phyloP scores from a whole-genome alignment of 2,113 vertebrate species.

The Arizona elegans region DNA sequence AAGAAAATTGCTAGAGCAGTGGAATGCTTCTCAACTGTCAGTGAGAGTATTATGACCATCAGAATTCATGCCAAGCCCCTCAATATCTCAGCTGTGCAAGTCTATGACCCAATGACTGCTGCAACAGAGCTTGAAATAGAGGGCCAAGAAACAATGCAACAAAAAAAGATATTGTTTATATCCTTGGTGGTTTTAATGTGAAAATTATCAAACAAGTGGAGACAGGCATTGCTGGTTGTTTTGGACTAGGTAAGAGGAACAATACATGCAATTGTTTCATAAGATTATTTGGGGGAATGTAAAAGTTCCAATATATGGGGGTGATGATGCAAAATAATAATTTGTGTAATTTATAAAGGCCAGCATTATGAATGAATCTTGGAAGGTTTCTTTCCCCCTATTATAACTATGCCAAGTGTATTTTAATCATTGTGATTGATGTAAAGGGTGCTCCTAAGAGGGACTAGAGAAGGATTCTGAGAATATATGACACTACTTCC shows the following conservation, averaged over 20 bases:
- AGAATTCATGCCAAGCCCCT: background rate
- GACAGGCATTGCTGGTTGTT: background rate
- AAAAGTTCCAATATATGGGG: background rate
- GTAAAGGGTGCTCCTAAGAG: background rate
- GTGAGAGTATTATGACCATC: background rate
- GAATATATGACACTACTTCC: background rate
- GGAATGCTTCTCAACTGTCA: background rate
- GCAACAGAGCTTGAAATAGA: background rate
- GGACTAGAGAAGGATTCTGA: background rate
- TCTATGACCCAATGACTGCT: background rate
- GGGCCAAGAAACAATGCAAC: background rate
- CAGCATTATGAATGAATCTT: background rate
- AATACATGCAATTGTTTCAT: too few species aligned
- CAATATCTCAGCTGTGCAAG: background rate
- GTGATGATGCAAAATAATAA: background rate
- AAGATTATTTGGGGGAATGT: background rate
- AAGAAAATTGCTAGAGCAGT: background rate
- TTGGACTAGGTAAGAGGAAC: too few species aligned
- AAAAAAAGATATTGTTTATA: background rate
- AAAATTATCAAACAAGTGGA: background rate
- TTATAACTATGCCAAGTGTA: background rate
- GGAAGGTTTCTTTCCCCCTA: background rate
- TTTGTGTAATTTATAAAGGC: background rate
- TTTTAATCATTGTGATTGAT: background rate
- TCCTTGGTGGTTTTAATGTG: background rate